Conservation (phyloP, 2,113 vertebrate species). For the Passer domesticus region DNA sequence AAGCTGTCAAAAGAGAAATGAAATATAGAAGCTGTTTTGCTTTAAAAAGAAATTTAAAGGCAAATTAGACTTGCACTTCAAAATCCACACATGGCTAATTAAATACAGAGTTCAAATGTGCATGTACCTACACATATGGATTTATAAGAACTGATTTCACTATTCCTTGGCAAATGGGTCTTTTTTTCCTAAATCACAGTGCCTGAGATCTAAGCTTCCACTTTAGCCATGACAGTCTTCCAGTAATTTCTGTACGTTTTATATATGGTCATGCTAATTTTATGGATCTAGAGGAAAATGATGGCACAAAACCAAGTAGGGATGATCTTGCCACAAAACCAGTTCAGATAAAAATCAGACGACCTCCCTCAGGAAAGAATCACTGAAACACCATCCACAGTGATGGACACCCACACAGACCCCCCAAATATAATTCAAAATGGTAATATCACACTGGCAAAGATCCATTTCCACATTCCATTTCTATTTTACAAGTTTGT, state of each 20-base stretch:
- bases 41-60: background rate
- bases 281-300: background rate
- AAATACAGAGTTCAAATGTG: background rate
- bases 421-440: background rate
- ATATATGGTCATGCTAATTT: background rate
- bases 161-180: background rate
- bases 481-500: background rate
- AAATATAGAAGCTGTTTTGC: background rate
- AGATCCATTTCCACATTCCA: background rate
- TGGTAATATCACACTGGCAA: background rate
- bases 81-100: background rate
- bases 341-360: background rate
- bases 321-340: background rate
- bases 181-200: background rate
- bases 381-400: background rate
- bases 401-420: background rate
- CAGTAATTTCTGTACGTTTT: background rate
- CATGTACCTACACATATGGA: background rate
- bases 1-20: constrained; percentile 4
- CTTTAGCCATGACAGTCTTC: background rate
- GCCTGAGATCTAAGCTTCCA: background rate
- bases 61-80: background rate
- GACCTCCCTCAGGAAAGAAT: background rate
- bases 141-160: background rate
- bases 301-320: background rate